phyloP scores from a whole-genome alignment of 2,797 vertebrate species.

The Lagodon rhomboides region DNA sequence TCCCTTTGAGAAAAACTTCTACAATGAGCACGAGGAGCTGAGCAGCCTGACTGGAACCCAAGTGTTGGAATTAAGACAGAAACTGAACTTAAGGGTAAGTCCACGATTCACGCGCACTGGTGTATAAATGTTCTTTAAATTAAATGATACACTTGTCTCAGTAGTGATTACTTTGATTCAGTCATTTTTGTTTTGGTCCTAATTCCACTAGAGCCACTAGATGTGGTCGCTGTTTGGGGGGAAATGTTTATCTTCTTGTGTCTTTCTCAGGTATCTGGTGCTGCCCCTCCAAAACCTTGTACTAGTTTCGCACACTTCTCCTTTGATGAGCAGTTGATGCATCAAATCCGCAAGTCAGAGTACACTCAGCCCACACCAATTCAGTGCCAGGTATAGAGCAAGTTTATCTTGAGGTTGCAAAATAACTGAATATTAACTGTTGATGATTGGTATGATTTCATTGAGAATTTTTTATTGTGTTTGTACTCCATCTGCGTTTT shows the following conservation, averaged over 20 bases:
- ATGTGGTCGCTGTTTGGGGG: fast-evolving
- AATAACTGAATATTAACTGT: not conserved
- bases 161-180: not conserved
- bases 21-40: constrained; percentile 96
- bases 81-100: constrained; percentile 95
- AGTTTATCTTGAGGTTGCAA: not conserved
- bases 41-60: constrained; percentile 89
- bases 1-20: constrained; percentile 99
- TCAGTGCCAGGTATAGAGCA: constrained; percentile 93
- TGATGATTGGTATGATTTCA: not conserved
- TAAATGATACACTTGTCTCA: not conserved
- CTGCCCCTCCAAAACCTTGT: constrained; percentile 94
- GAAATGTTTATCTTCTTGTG: not conserved
- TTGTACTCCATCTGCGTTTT: constrained; percentile 6
- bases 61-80: constrained; percentile 93
- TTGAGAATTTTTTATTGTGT: not conserved
- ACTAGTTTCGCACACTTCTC: constrained; percentile 98
- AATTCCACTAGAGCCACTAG: not conserved
- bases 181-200: not conserved
- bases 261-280: constrained; percentile 92
- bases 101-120: not conserved
- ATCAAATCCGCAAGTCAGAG: constrained; percentile 98
- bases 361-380: constrained; percentile 98
- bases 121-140: not conserved
- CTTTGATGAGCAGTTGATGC: constrained; percentile 98